Conservation (phyloP, 2,113 vertebrate genomes). For the Chaenogobius annularis region DNA sequence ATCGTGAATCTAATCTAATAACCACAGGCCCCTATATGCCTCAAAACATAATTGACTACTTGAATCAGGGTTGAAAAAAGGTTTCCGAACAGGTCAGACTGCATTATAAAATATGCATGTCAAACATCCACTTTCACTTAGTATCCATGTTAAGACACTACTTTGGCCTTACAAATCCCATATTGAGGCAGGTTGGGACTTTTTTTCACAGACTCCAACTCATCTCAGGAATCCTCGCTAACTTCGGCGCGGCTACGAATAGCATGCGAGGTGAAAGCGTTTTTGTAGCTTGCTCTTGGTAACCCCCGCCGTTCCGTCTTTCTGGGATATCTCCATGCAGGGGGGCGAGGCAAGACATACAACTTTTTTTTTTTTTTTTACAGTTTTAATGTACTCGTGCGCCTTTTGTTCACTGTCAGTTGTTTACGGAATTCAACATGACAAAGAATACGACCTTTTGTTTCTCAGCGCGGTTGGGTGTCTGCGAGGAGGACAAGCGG, state of each 20-base stretch:
- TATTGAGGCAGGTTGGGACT: constrained; percentile 3
- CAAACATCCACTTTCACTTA: constrained; percentile 35
- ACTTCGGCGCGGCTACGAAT: constrained; percentile 26
- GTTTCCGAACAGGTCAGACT: constrained; percentile 19
- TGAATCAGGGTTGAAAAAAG: not conserved
- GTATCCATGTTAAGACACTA: constrained; percentile 29
- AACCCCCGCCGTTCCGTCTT: constrained; percentile 25
- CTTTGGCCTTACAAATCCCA: constrained; percentile 15
- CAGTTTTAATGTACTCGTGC: constrained; percentile 54
- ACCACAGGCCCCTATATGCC: not conserved
- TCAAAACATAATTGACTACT: not conserved
- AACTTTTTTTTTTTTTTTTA: constrained; percentile 39
- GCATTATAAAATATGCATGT: constrained; percentile 42
- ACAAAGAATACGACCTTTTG: constrained; percentile 31
- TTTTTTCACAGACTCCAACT: not conserved
- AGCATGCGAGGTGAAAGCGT: constrained; percentile 29
- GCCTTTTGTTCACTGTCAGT: constrained; percentile 30
- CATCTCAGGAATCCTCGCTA: constrained; percentile 17
- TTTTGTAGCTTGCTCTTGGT: constrained; percentile 28
- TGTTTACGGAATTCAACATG: constrained; percentile 16
- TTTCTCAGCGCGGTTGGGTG: constrained; percentile 14
- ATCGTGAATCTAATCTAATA: no score
- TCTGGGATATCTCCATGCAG: constrained; percentile 44
- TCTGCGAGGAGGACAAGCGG: constrained; percentile 28
- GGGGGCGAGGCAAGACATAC: constrained; percentile 48